Base-by-base conservation (phyloP, 2,113 vertebrate species). In the Paradisaea rubra region DNA sequence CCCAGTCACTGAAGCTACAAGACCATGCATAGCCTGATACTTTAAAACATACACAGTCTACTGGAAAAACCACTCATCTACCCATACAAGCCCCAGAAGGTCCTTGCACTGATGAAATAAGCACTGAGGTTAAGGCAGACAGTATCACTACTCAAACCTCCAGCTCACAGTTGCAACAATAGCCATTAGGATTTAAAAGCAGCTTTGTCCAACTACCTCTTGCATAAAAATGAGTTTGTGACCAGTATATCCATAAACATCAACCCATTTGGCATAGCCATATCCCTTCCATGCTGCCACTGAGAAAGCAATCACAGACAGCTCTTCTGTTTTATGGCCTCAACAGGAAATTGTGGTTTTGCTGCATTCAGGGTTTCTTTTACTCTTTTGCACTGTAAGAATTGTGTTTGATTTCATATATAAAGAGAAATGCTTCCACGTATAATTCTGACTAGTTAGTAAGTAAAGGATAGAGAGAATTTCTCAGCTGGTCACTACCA, bases 301-400 rank as follows among this genome's bases (percentile, higher is more conserved):
- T 70, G 87, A 93, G 73, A 94, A 87, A 79, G 78, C 45, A 94
- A 82, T 59, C 81, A 91, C 72, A 94, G 84, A 86, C 39, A 88
- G 35, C 87, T 83, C 81, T 74, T 91, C 78, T 82, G 47, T n/a
- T 85, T 91, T 81, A 93, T 20, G 33, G 71, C 47, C 91, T 95
- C 85, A 90, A 80, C 49, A 95, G 87, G 89, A 92, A 95, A 93
- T n/a, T 66, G 87, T 94, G 87, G 89, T 73, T 96, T 91, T 54
- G 68, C 50, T 88, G 28, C 19, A 44, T 91, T 66, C 3, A 3
- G 66, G 30, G 45, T 54, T 97, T 89, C 68, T 95, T 87, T 85
- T 45, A 72, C 50, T 73, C 66, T 82, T 91, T 61, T 73, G 24
- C 71, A 69, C 44, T 47, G 47, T 54, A 83, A 69, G 78, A 89